These are phyloP conservation scores for Morpho helenor DNA, from an alignment of 2,888 invertebrate species.

Conservation along the genomic window DNA sequence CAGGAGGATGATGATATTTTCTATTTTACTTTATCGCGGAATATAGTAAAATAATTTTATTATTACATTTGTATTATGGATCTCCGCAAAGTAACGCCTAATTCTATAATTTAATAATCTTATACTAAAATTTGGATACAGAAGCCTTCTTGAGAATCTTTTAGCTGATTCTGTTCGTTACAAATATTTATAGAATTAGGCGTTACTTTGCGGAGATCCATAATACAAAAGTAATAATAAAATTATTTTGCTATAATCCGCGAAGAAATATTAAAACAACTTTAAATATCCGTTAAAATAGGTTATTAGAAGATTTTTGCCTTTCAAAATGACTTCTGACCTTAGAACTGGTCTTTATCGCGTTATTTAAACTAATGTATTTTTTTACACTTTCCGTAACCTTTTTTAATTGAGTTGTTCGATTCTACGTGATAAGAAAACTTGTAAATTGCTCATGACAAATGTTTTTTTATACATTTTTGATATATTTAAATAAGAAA, in stretches of 20 bases:
- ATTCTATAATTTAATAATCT: too few species aligned
- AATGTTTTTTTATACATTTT: background rate
- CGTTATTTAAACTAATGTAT: slow-evolving; percentile 4
- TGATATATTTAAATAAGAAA: slow-evolving; percentile 3
- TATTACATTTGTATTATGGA: too few species aligned
- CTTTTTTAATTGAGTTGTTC: slow-evolving; percentile 13
- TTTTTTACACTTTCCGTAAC: slow-evolving; percentile 8
- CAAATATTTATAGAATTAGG: too few species aligned
- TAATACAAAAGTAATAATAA: too few species aligned
- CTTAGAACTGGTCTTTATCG: slow-evolving; percentile 11
- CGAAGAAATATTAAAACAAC: slow-evolving; percentile 10
- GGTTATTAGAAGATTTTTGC: slow-evolving; percentile 12
- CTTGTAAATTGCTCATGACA: slow-evolving; percentile 6
- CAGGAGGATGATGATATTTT: too few species aligned
- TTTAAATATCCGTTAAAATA: slow-evolving; percentile 3
- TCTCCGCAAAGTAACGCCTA: too few species aligned
- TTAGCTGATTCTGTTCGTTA: background rate
- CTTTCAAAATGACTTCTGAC: slow-evolving; percentile 13
- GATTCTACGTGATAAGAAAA: slow-evolving; percentile 1
- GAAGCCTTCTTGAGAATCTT: too few species aligned
- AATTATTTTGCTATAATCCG: too few species aligned
- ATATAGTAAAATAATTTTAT: too few species aligned
- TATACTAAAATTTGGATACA: too few species aligned
- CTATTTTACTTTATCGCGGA: too few species aligned
- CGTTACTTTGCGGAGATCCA: too few species aligned